Evolutionary conservation across 2,888 invertebrate genomes (phyloP), one percentile per base, ranked within the genome.

Genomic region (Thelaira solivaga): DNA sequence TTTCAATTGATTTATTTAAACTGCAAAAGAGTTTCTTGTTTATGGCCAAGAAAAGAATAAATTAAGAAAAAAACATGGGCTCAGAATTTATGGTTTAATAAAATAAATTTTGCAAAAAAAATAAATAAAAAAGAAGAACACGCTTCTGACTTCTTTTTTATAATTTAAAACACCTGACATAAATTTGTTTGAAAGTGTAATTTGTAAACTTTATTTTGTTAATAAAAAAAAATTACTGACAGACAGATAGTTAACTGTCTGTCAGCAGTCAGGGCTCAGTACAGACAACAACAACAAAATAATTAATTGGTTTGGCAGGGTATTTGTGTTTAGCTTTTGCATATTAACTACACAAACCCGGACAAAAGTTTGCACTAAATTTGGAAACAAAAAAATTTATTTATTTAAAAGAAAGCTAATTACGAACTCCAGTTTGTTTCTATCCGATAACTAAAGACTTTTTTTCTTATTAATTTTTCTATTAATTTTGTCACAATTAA

Each of bases 141-240:
- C n/a, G n/a, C n/a, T n/a, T n/a, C n/a, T n/a, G n/a, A n/a, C n/a
- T n/a, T n/a, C n/a, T n/a, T n/a, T n/a, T n/a, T n/a, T n/a, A n/a
- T n/a, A n/a, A n/a, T n/a, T n/a, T n/a, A n/a, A n/a, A n/a, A n/a
- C n/a, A n/a, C 39, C 22, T 41, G 29, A 7, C 31, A 41, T 69
- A 49, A 49, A 49, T 69, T 69, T 61, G 16, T 69, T 2, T 22
- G 22, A 39, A 36, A 69, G 26, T 18, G 29, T 57, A 49, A n/a
- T 45, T 67, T 18, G 13, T 18, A 16, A 47, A 29, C 26, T 47
- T 49, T 49, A 34, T 47, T n/a, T n/a, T 39, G 47, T 13, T 31
- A 29, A 22, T 4, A 39, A 6, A 6, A 22, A 16, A 26, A 47
- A 47, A 16, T 69, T 39, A 31, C 49, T 31, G 16, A 29, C 22